Conservation (phyloP, 1,140 invertebrate species). For the Bombus affinis region DNA sequence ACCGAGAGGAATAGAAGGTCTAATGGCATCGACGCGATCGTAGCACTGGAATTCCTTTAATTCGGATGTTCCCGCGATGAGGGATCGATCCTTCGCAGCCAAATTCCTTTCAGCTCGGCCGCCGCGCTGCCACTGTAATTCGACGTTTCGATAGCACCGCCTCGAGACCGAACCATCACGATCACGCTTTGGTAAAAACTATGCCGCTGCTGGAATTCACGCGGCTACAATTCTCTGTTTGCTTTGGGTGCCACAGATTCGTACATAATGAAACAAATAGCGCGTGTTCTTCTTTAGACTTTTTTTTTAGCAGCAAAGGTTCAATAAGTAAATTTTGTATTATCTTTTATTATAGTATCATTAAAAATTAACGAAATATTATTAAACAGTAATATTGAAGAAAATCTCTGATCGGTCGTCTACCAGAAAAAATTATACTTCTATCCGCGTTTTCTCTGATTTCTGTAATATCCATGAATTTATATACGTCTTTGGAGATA, state of each 20-base stretch:
- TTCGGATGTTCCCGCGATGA: slow-evolving; percentile 37
- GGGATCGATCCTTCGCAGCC: slow-evolving; percentile 20
- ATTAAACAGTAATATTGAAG: too few relatives aligned
- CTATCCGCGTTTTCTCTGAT: too few relatives aligned
- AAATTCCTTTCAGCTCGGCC: slow-evolving; percentile 33
- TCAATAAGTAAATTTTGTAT: too few relatives aligned
- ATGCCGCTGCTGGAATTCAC: neutral
- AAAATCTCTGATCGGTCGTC: too few relatives aligned
- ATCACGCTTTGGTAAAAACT: neutral
- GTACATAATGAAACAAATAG: neutral
- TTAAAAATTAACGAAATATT: too few relatives aligned
- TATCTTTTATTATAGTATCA: too few relatives aligned
- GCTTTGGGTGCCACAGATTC: neutral
- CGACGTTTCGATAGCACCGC: neutral
- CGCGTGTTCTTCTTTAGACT: neutral
- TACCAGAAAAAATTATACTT: too few relatives aligned
- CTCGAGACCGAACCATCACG: neutral
- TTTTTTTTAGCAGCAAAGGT: too few relatives aligned
- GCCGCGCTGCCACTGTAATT: slow-evolving; percentile 16
- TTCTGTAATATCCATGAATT: too few relatives aligned
- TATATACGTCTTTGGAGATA: too few relatives aligned
- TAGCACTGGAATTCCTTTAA: slow-evolving; percentile 38
- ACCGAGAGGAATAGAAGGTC: neutral
- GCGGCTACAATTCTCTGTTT: neutral
- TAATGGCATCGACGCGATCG: slow-evolving; percentile 21